These are phyloP conservation scores for Papilio protenor DNA, from an alignment of 2,888 invertebrate species.

Conservation along the genomic window DNA sequence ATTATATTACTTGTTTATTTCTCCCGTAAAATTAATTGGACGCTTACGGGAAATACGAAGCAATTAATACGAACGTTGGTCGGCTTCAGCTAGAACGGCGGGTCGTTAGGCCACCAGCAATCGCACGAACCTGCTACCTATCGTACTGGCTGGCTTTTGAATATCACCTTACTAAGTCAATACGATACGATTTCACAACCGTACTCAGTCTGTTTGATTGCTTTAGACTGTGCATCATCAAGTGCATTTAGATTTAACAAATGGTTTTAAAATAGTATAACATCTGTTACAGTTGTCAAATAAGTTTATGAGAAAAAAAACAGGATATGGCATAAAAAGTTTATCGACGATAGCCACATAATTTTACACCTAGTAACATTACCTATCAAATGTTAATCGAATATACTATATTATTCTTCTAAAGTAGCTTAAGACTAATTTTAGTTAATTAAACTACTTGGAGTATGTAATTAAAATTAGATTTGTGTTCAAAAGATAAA, in stretches of 20 bases:
- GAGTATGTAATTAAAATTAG: slow-evolving; percentile 24
- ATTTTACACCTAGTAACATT: no score
- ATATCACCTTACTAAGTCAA: slow-evolving; percentile 24
- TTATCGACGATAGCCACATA: no score
- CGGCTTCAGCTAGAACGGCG: slow-evolving; percentile 38
- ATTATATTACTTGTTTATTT: slow-evolving; percentile 35
- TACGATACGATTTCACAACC: slow-evolving; percentile 5
- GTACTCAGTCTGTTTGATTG: background rate
- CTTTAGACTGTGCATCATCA: background rate
- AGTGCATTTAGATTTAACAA: background rate
- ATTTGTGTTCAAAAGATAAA: slow-evolving; percentile 32
- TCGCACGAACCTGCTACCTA: slow-evolving; percentile 26
- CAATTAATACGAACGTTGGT: slow-evolving; percentile 44
- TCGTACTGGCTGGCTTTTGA: slow-evolving; percentile 26
- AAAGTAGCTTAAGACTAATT: background rate
- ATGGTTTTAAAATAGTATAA: background rate
- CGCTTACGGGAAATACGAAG: slow-evolving; percentile 40
- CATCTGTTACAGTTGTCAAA: background rate
- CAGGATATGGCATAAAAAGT: background rate
- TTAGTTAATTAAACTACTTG: slow-evolving; percentile 1
- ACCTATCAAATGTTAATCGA: no score
- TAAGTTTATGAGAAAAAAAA: background rate
- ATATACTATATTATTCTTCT: background rate
- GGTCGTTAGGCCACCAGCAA: slow-evolving; percentile 35
- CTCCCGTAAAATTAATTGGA: slow-evolving; percentile 43